These are phyloP conservation scores for Anabacerthia variegaticeps DNA, from an alignment of 2,797 vertebrate genomes.

Conservation along the genomic window DNA sequence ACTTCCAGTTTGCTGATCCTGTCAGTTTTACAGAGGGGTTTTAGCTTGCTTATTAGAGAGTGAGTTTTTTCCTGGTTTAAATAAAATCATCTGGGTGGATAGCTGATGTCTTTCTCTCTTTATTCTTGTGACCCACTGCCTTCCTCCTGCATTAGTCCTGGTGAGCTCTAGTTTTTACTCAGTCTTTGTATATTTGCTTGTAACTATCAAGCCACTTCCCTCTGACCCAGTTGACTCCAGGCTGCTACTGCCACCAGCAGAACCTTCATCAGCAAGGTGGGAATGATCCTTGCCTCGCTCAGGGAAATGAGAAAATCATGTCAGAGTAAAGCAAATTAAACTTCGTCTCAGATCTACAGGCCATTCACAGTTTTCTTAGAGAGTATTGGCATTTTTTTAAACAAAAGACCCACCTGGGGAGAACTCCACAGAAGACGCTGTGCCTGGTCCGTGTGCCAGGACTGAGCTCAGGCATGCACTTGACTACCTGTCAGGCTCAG, in stretches of 20 bases:
- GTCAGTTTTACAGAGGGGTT: background rate
- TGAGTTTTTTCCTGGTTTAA: background rate
- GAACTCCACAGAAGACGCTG: background rate
- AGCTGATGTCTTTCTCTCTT: background rate
- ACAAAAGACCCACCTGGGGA: background rate
- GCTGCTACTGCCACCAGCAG: background rate
- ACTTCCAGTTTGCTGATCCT: background rate
- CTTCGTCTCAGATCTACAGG: background rate
- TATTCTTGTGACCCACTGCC: fast-evolving
- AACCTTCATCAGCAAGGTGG: background rate
- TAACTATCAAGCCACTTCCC: background rate
- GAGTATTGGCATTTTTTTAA: background rate
- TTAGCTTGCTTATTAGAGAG: background rate
- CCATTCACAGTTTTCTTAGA: background rate
- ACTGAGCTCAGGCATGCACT: fast-evolving
- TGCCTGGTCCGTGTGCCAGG: background rate
- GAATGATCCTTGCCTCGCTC: background rate
- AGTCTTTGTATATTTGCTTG: background rate
- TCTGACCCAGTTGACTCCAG: background rate
- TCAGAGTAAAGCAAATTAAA: background rate
- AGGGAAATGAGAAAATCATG: background rate
- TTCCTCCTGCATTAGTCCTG: background rate
- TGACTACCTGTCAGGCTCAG: fast-evolving
- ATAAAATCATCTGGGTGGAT: background rate
- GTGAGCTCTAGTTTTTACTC: background rate